These are phyloP conservation scores for Phengaris arion DNA, from an alignment of 2,888 invertebrate species.

Conservation along the genomic window DNA sequence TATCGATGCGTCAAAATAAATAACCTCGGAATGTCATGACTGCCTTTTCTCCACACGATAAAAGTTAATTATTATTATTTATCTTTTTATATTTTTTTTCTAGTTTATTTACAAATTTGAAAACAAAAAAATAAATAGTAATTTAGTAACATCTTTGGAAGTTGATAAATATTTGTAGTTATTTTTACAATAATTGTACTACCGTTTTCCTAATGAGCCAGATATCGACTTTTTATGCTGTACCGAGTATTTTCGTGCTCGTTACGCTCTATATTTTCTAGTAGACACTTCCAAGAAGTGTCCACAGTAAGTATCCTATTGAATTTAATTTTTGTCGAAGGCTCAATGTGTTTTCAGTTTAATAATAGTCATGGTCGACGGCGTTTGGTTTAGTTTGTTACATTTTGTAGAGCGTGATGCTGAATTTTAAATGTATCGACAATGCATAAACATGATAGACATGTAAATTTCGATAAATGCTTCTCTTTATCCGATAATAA, in stretches of 20 bases:
- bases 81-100: no score
- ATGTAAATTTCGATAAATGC: slow-evolving; percentile 3
- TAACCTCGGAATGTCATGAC: not conserved
- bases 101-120: not conserved
- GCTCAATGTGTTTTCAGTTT: not conserved
- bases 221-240: not conserved
- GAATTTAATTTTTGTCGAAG: not conserved
- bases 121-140: no score
- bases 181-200: no score
- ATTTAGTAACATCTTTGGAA: no score
- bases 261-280: not conserved
- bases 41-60: not conserved
- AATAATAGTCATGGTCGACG: not conserved
- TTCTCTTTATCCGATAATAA: not conserved
- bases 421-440: slow-evolving; percentile 3
- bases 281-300: not conserved
- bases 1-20: not conserved
- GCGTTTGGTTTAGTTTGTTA: not conserved
- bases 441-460: not conserved
- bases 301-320: not conserved
- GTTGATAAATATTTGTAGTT: no score
- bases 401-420: not conserved
- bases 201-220: not conserved
- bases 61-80: not conserved
- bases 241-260: not conserved